Conservation (phyloP, 2,888 invertebrate species). For the Dysmachus trigonus region DNA sequence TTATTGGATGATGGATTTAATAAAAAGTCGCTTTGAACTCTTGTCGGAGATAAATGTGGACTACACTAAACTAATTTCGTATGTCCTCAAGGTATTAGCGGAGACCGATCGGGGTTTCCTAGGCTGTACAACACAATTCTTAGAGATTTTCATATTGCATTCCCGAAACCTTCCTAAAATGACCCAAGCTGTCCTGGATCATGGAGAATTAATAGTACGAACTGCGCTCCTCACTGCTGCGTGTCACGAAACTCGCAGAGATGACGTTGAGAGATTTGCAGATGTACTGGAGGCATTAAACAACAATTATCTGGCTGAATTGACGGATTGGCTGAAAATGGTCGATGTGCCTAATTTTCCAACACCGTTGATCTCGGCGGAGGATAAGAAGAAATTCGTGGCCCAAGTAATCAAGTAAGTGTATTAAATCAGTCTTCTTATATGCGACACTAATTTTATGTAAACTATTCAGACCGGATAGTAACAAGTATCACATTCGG, state of each 20-base stretch:
- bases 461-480: slow-evolving; percentile 73
- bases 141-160: slow-evolving; percentile 62
- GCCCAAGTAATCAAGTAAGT: slow-evolving; percentile 73
- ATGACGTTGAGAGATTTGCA: slow-evolving; percentile 69
- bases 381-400: slow-evolving; percentile 77
- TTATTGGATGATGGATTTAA: slow-evolving; percentile 60
- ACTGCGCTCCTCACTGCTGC: slow-evolving; percentile 61
- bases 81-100: slow-evolving; percentile 61
- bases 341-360: slow-evolving; percentile 72
- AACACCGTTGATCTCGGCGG: slow-evolving; percentile 71
- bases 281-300: slow-evolving; percentile 70
- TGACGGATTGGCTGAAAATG: slow-evolving; percentile 61
- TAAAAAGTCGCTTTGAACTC: slow-evolving; percentile 66
- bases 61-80: slow-evolving; percentile 60
- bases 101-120: slow-evolving; percentile 57
- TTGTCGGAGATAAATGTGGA: slow-evolving; percentile 68
- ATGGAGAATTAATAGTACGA: slow-evolving; percentile 60
- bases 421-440: not conserved
- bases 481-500: slow-evolving; percentile 77
- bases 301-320: slow-evolving; percentile 70
- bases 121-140: slow-evolving; percentile 61
- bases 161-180: slow-evolving; percentile 60
- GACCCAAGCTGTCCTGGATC: slow-evolving; percentile 59
- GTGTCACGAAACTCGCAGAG: slow-evolving; percentile 65
- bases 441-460: not conserved